Base-by-base conservation (phyloP, 2,797 vertebrate genomes). In the Gallinago nigripennis region DNA sequence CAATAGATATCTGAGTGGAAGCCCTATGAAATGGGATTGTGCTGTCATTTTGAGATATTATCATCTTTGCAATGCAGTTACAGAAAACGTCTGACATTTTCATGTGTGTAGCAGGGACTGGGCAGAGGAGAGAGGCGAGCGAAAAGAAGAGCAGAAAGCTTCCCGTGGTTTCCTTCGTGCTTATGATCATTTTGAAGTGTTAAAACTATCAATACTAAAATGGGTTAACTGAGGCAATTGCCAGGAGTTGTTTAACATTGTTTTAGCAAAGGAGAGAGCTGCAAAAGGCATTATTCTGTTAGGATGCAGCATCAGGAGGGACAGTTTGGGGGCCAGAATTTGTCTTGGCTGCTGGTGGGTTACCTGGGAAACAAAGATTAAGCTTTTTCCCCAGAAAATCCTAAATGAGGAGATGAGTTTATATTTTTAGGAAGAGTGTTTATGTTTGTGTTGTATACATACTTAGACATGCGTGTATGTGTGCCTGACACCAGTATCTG, bases 281-380 rank as follows among this genome's bases (percentile, higher is more conserved):
- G 61, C 24, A 45, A 7, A 24, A 53, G 24, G 10, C 33, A 19
- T 82, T 88, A 45, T 45, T 93, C 75, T 68, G 21, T 85, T 87
- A 15, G 37, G 28, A 31, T 70, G 33, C 46, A 79, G 31, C 82
- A 72, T 84, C 43, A 58, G 20, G 54, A 73, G 21, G 48, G 56
- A 17, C 19, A 23, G 5, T 82, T 80, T 75, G 28, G 27, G 84
- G 81, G 15, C 58, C 65, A 65, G 63, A 79, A 61, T 76, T 84
- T 84, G 24, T 72, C 71, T 88, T 86, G 54, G 24, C 39, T 82
- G 46, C 27, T 82, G 60, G 21, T 58, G 25, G 21, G 30, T 94
- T 87, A 82, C 73, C 70, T 72, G 65, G 73, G 68, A 93, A 94
- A 89, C 54, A 25, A 84, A 20, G 54, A 90, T 31, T 90, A 86